These are phyloP conservation scores for Coptotermes formosanus DNA, from an alignment of 1,140 invertebrate genomes.

Conservation along the genomic window DNA sequence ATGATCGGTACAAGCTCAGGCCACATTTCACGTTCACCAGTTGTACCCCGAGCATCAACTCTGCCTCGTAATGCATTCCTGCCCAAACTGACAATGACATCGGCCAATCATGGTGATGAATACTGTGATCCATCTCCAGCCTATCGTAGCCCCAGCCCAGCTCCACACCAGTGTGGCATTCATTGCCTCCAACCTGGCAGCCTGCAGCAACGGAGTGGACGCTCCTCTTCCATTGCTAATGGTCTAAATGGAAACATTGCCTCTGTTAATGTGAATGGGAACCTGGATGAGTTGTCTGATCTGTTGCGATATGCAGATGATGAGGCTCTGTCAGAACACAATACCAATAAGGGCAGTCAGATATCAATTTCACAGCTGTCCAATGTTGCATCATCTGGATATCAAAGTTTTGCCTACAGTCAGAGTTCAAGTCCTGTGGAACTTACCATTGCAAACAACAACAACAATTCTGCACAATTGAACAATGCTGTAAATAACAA, in stretches of 20 bases:
- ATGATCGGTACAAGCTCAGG: constrained; percentile 22
- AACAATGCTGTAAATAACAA: constrained; percentile 41
- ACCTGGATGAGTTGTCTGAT: constrained; percentile 71
- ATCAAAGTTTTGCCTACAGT: constrained; percentile 88
- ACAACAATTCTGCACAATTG: constrained; percentile 35
- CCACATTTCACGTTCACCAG: constrained; percentile 45
- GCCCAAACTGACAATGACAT: constrained; percentile 46
- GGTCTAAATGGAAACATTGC: constrained; percentile 32
- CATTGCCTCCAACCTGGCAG: not conserved
- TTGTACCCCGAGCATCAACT: constrained; percentile 63
- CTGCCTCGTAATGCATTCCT: constrained; percentile 68
- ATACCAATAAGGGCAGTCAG: constrained; percentile 64
- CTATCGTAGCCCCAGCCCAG: not conserved
- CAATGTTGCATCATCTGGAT: constrained; percentile 82
- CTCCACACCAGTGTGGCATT: not conserved
- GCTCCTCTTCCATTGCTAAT: constrained; percentile 29
- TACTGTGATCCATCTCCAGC: constrained; percentile 35
- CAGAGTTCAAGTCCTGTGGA: constrained; percentile 89
- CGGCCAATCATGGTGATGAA: constrained; percentile 39
- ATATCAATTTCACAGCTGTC: constrained; percentile 78
- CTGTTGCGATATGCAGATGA: constrained; percentile 61
- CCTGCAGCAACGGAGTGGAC: not conserved
- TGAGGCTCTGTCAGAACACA: constrained; percentile 57
- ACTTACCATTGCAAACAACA: constrained; percentile 53
- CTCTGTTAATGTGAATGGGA: constrained; percentile 37